phyloP scores from a whole-genome alignment of 2,113 vertebrate genomes.

The Pitta sordida region DNA sequence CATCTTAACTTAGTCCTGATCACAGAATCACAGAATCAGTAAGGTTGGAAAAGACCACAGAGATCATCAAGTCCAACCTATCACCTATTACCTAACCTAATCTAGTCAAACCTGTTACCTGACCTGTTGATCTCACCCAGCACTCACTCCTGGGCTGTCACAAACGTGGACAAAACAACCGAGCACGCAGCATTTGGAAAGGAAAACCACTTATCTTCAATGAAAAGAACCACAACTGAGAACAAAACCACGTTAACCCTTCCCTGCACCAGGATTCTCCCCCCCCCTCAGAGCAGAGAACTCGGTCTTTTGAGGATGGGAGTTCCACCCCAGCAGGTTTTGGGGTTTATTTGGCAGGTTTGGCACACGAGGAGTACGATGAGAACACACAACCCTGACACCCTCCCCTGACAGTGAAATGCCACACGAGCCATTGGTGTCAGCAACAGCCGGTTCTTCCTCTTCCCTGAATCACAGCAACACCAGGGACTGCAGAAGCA shows the following conservation, averaged over 20 bases:
- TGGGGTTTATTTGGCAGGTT: neutral
- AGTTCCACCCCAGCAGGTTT: neutral
- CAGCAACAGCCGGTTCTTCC: neutral
- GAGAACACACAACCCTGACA: neutral
- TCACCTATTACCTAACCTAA: no score
- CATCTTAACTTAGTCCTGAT: neutral
- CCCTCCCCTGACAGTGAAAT: neutral
- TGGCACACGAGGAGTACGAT: neutral
- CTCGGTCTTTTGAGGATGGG: neutral
- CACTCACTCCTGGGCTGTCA: no score
- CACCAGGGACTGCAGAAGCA: neutral
- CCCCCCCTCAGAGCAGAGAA: no score
- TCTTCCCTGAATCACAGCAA: neutral
- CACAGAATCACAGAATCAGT: no score
- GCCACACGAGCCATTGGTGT: neutral
- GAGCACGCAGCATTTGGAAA: neutral
- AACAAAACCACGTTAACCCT: neutral
- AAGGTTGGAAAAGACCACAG: no score
- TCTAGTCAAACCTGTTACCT: no score
- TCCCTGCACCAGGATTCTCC: neutral
- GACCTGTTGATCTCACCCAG: no score
- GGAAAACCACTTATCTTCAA: slow-evolving; percentile 25
- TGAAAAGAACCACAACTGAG: neutral
- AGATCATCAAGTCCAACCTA: no score
- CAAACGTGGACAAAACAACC: slow-evolving; percentile 20